Evolutionary conservation across 2,797 vertebrate genomes (phyloP), one percentile per base, ranked within the genome.

Genomic region (Numenius phaeopus): DNA sequence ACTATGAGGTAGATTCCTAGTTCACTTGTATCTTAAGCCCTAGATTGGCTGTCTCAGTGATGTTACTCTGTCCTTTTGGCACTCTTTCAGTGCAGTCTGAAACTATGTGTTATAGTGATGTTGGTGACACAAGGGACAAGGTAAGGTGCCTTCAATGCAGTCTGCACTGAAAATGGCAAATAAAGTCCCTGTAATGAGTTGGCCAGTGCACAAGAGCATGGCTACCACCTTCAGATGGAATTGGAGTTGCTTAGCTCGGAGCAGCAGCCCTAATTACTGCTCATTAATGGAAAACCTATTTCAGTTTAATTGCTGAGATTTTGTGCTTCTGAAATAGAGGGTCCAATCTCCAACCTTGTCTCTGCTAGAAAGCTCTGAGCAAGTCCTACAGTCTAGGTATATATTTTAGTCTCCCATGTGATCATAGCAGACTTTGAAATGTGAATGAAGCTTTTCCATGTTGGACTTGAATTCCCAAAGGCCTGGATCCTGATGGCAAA

Each of bases 231-330:
- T 78, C 0, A 1, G 46, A 40, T 66, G 75, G 71, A 70, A 23
- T 15, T 3, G 2, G 78, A 55, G n/a, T 26, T 37, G 34, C 34
- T 57, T 94, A 87, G 76, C 79, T 95, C 29, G 29, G 79, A 72
- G 58, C 29, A 83, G 72, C 65, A 71, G 89, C 85, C 44, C 42
- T 91, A 86, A 93, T 88, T 94, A 75, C 75, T 71, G 65, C 49
- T 96, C 21, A 3, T 72, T 93, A 96, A 90, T 67, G 77, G 85
- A n/a, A 78, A 91, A 50, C 70, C 61, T 55, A 80, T 64, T 90
- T 71, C 37, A 46, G 57, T 44, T 85, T 83, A 86, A 91, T 86
- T 94, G 83, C 46, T 86, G 72, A 21, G 69, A 57, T 15, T 18
- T 20, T 78, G n/a, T 80, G 39, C 10, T 18, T 80, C 27, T 93